A percentile compares a stretch with the other conserved stretches of the same genome.
phyloP scores from a whole-genome alignment of 1,140 invertebrate species.

The Propsilocerus akamusi region DNA sequence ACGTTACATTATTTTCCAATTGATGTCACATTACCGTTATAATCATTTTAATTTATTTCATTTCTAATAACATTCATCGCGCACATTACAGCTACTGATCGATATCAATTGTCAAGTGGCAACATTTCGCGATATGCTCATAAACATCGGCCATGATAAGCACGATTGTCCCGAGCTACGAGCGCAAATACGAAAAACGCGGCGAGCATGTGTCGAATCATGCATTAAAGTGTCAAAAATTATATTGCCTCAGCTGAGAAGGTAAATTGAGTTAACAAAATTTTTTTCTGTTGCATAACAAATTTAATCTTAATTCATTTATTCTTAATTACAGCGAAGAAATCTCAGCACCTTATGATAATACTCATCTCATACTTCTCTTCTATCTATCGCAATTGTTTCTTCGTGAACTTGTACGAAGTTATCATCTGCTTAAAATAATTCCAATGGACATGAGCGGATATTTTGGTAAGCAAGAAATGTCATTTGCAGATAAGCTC shows the following conservation, averaged over 20 bases:
- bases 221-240: conserved; percentile 64
- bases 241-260: conserved; percentile 51
- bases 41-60: too few species aligned
- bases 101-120: conserved; percentile 79
- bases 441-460: conserved; percentile 82
- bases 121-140: conserved; percentile 66
- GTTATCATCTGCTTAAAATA: conserved; percentile 62
- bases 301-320: background rate
- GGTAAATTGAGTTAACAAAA: conserved; percentile 33
- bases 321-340: background rate
- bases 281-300: too few species aligned
- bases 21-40: too few species aligned
- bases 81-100: conserved; percentile 42
- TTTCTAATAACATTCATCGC: too few species aligned
- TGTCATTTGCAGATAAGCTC: too few species aligned
- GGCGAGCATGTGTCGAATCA: conserved; percentile 66
- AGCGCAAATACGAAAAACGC: conserved; percentile 63
- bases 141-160: conserved; percentile 65
- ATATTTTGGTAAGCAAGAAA: conserved; percentile 67
- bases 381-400: conserved; percentile 77
- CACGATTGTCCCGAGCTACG: conserved; percentile 65
- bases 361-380: conserved; percentile 67
- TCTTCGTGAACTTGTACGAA: conserved; percentile 68
- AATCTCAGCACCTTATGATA: conserved; percentile 29
- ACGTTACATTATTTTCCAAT: too few species aligned